phyloP scores from a whole-genome alignment of 2,113 vertebrate genomes.

The Heterotilapia buettikoferi region DNA sequence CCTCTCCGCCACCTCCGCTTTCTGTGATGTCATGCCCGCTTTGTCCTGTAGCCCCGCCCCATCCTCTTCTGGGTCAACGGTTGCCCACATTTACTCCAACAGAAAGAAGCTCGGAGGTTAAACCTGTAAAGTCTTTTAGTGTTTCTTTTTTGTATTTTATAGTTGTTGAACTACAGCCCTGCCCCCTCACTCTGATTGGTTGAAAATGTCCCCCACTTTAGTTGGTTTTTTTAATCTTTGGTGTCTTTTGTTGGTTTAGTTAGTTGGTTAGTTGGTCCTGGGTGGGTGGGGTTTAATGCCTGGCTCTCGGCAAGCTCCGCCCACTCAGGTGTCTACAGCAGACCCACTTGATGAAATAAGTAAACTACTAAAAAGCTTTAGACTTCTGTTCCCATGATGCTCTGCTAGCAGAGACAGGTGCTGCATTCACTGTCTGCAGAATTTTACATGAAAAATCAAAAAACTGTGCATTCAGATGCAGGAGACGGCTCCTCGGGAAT shows the following conservation, averaged over 20 bases:
- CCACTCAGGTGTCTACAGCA: neutral
- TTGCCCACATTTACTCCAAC: neutral
- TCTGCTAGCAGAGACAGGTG: neutral
- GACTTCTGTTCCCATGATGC: neutral
- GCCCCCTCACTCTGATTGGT: slow-evolving; percentile 6
- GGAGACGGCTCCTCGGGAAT: neutral
- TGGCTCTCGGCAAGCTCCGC: neutral
- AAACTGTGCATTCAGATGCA: neutral
- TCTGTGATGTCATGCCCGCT: slow-evolving; percentile 84
- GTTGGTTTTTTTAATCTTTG: neutral
- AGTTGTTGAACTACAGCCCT: neutral
- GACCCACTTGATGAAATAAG: neutral
- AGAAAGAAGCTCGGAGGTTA: neutral
- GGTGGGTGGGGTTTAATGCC: neutral
- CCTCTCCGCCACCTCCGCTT: slow-evolving; percentile 57
- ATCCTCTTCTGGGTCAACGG: neutral
- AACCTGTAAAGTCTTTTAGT: neutral
- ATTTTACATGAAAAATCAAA: neutral
- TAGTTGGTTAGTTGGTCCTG: neutral
- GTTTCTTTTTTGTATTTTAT: neutral
- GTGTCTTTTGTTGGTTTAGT: neutral
- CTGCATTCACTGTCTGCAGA: neutral
- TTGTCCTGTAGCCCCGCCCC: slow-evolving; percentile 64
- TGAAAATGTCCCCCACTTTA: neutral
- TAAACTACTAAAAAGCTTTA: neutral